These are phyloP conservation scores for Calliphora vicina DNA, from an alignment of 1,140 invertebrate genomes.

Conservation along the genomic window DNA sequence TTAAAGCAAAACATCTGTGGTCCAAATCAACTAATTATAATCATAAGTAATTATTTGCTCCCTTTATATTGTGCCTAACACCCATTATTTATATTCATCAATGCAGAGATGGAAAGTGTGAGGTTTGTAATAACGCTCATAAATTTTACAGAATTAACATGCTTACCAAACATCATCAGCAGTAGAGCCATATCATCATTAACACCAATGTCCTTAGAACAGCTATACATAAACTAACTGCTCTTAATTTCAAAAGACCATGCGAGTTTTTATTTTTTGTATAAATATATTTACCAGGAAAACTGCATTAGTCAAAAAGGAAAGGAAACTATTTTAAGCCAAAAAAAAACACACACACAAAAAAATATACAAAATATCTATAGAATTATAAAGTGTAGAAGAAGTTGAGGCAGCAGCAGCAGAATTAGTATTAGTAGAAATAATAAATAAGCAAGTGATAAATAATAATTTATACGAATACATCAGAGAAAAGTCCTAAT, in stretches of 20 bases:
- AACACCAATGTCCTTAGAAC: not conserved
- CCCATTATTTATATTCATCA: not conserved
- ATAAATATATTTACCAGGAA: not conserved
- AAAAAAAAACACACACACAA: not conserved
- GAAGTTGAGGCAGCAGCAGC: no score
- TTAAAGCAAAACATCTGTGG: constrained; percentile 17
- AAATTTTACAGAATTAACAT: constrained; percentile 12
- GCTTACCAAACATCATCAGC: not conserved
- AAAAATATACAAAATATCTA: not conserved
- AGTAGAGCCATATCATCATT: not conserved
- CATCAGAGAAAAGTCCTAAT: constrained; percentile 61
- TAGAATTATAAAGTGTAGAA: not conserved
- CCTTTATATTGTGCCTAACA: not conserved
- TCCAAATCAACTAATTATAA: constrained; percentile 12
- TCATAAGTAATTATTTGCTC: not conserved
- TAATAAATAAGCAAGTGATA: constrained; percentile 59
- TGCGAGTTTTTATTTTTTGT: not conserved
- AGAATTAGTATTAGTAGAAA: constrained; percentile 37
- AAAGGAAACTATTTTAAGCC: not conserved
- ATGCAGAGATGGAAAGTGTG: not conserved
- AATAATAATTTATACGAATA: constrained; percentile 60
- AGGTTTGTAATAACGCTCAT: not conserved
- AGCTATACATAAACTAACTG: not conserved
- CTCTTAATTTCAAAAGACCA: not conserved
- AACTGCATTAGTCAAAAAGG: not conserved